Evolutionary conservation across 2,888 invertebrate species (phyloP).

Genomic region (Yponomeuta malinellus): DNA sequence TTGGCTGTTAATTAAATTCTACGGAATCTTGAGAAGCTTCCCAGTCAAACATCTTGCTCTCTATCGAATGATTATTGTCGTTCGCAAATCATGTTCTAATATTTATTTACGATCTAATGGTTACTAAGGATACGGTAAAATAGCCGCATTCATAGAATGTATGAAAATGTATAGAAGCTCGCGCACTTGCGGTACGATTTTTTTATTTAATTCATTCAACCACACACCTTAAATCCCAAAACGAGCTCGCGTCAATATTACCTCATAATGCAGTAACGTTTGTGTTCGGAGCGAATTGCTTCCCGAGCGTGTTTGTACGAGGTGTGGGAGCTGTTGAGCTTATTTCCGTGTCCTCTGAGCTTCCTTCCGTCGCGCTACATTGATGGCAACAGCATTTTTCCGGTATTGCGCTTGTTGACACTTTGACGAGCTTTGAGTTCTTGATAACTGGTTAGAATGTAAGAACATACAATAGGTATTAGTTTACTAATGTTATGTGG

Average conservation of each 20-base stretch:
- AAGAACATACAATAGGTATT: no score
- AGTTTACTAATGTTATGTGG: no score
- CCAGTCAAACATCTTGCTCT: neutral
- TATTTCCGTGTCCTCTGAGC: conserved; percentile 68
- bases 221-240: no score
- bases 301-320: conserved; percentile 39
- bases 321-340: conserved; percentile 61
- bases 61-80: neutral
- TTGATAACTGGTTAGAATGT: no score
- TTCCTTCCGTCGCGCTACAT: conserved; percentile 46
- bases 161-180: no score
- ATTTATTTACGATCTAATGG: no score
- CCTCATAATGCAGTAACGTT: conserved; percentile 30
- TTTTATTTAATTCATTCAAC: no score
- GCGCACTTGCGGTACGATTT: no score
- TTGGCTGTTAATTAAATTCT: neutral
- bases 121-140: no score
- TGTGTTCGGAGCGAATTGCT: conserved; percentile 46
- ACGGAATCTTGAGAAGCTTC: neutral
- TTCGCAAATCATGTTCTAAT: neutral
- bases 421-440: neutral
- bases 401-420: neutral
- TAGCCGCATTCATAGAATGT: no score
- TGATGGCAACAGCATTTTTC: neutral
- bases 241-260: neutral